phyloP scores from a whole-genome alignment of 2,113 vertebrate species.

The Eonycteris spelaea region DNA sequence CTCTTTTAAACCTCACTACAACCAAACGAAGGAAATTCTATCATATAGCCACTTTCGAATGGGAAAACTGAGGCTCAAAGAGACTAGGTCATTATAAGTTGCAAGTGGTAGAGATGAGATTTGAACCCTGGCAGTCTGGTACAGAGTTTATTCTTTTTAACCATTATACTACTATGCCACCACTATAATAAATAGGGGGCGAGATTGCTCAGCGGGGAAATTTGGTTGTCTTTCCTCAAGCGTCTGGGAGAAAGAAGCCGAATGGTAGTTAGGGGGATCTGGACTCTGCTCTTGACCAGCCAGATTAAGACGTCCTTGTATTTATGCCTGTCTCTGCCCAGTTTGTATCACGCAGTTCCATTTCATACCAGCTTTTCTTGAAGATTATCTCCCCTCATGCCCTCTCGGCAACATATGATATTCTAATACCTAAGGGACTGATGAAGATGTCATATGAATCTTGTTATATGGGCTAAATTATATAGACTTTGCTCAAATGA shows the following conservation, averaged over 20 bases:
- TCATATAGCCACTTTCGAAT: background rate
- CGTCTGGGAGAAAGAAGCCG: background rate
- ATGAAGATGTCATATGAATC: conserved; percentile 70
- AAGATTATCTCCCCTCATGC: conserved; percentile 8
- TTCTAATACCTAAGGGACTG: conserved; percentile 61
- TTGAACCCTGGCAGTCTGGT: background rate
- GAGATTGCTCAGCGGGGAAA: background rate
- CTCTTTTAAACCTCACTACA: background rate
- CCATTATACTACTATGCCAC: background rate
- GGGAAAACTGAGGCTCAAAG: background rate
- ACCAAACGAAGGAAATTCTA: background rate
- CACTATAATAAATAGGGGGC: background rate
- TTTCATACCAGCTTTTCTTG: conserved; percentile 1
- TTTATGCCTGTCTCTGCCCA: background rate
- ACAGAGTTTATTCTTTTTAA: background rate
- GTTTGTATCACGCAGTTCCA: background rate
- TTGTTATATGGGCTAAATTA: conserved; percentile 69
- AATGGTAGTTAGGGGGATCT: background rate
- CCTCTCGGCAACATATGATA: conserved; percentile 13
- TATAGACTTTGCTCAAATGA: conserved; percentile 66
- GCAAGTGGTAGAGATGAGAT: background rate
- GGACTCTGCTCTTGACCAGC: background rate
- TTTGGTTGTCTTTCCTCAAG: background rate
- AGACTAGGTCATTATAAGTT: background rate
- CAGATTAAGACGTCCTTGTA: background rate